Evolutionary conservation across 1,140 invertebrate genomes (phyloP).

Genomic region (Drosophila truncata): DNA sequence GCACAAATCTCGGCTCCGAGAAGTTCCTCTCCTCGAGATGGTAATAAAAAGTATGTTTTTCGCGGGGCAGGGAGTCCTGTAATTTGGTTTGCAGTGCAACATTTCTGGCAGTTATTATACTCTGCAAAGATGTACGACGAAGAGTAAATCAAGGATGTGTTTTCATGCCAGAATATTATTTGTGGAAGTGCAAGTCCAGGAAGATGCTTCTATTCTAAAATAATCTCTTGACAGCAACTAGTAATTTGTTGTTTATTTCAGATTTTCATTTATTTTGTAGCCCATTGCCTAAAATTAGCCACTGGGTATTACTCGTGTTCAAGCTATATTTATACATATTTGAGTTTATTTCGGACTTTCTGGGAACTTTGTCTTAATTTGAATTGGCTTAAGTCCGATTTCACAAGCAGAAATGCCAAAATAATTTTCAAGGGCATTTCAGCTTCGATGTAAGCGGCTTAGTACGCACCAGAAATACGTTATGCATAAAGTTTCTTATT

Average conservation of each 20-base stretch:
- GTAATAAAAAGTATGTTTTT: slow-evolving; percentile 41
- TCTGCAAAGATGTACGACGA: slow-evolving; percentile 14
- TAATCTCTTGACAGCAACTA: not conserved
- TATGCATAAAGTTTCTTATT: slow-evolving; percentile 42
- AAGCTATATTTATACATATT: not conserved
- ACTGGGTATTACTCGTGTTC: not conserved
- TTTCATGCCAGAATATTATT: not conserved
- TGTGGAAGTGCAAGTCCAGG: not conserved
- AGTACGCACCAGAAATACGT: slow-evolving; percentile 23
- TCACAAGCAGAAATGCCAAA: not conserved
- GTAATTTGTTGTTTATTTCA: not conserved
- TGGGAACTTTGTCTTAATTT: slow-evolving; percentile 3
- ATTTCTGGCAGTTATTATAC: slow-evolving; percentile 37
- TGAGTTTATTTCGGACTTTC: not conserved
- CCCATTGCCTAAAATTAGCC: not conserved
- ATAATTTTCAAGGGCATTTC: slow-evolving; percentile 31
- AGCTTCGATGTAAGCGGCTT: slow-evolving; percentile 21
- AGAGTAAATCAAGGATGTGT: not conserved
- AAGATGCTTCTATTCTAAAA: not conserved
- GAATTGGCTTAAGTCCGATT: slow-evolving; percentile 5
- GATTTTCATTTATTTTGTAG: not conserved
- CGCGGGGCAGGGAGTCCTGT: not conserved
- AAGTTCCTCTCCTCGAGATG: slow-evolving; percentile 31
- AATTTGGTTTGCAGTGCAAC: slow-evolving; percentile 6
- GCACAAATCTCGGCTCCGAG: slow-evolving; percentile 34